Conservation (phyloP, 2,113 vertebrate genomes). For the Strix aluco region DNA sequence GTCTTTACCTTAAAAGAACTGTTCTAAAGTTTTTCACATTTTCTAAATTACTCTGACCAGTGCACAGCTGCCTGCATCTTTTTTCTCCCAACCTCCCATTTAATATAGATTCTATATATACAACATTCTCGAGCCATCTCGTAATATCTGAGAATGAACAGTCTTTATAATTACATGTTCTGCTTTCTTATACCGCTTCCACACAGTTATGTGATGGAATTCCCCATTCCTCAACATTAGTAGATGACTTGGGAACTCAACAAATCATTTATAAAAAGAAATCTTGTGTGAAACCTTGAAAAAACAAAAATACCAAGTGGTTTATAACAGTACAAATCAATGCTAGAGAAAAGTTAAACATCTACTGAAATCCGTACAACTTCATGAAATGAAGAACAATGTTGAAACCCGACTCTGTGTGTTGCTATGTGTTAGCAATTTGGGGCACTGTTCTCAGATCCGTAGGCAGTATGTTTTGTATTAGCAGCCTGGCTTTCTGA, state of each 20-base stretch:
- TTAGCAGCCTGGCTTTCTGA: conserved; percentile 22
- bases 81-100: neutral
- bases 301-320: neutral
- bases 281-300: neutral
- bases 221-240: neutral
- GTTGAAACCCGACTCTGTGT: neutral
- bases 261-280: neutral
- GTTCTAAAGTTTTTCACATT: neutral
- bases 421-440: conserved; percentile 1
- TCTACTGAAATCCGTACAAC: neutral
- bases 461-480: neutral
- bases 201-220: neutral
- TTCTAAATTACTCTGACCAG: neutral
- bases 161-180: neutral
- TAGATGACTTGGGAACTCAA: neutral
- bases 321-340: neutral
- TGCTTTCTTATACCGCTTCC: neutral
- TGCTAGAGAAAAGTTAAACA: neutral
- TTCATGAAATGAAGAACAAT: conserved; percentile 1
- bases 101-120: neutral
- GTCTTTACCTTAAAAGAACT: neutral
- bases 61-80: neutral
- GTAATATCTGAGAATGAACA: neutral
- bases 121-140: neutral
- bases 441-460: neutral